Conservation (phyloP, 2,797 vertebrate genomes). For the Enteromius mattozi region DNA sequence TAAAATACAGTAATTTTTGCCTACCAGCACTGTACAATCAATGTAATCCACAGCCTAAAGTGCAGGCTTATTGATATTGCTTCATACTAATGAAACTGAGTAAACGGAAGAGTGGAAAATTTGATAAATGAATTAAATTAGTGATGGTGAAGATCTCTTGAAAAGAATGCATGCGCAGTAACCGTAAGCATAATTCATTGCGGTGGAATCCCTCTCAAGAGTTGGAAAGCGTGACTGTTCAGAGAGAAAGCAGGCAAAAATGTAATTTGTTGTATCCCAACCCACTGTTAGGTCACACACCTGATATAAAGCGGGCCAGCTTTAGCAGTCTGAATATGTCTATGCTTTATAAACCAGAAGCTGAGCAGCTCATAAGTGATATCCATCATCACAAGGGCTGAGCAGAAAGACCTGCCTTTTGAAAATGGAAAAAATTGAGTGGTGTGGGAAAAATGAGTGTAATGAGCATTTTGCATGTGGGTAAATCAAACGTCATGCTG, state of each 20-base stretch:
- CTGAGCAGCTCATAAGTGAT: slow-evolving; percentile 69
- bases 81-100: neutral
- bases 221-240: neutral
- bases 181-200: neutral
- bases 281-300: slow-evolving; percentile 49
- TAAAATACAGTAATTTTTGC: neutral
- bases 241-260: slow-evolving; percentile 23
- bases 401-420: slow-evolving; percentile 63
- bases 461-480: slow-evolving; percentile 62
- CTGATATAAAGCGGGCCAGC: slow-evolving; percentile 56
- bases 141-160: neutral
- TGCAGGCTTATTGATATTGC: neutral
- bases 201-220: neutral
- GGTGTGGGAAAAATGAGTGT: slow-evolving; percentile 63
- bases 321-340: slow-evolving; percentile 55
- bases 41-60: neutral
- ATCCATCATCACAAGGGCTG: slow-evolving; percentile 67
- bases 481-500: slow-evolving; percentile 63
- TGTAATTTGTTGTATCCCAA: slow-evolving; percentile 20
- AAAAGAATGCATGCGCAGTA: slow-evolving; percentile 4
- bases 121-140: slow-evolving; percentile 5
- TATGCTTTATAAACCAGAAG: slow-evolving; percentile 65
- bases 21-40: neutral
- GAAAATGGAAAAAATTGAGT: slow-evolving; percentile 63
- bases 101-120: neutral